Conservation (phyloP, 2,113 vertebrate species). For the Lepus americanus region DNA sequence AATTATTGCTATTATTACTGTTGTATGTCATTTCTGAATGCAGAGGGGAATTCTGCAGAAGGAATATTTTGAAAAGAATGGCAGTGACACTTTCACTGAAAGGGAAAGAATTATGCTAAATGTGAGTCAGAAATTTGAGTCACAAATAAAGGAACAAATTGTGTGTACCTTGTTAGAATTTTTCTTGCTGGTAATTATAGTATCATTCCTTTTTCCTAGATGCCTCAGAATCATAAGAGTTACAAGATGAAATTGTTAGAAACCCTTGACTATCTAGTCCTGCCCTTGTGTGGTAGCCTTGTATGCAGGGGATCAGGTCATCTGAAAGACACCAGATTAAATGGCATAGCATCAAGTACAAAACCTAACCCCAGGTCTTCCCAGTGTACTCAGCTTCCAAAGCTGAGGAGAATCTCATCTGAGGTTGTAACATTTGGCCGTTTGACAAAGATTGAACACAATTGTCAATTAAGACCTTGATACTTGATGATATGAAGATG, state of each 20-base stretch:
- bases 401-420: neutral
- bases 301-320: neutral
- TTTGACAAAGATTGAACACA: slow-evolving; percentile 22
- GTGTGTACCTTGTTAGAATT: slow-evolving; percentile 60
- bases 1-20: slow-evolving; percentile 82
- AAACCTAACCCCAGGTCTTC: neutral
- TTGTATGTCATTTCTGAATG: slow-evolving; percentile 77
- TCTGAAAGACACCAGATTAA: slow-evolving; percentile 21
- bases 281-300: neutral
- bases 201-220: slow-evolving; percentile 60
- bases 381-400: neutral
- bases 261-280: neutral
- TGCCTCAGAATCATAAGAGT: slow-evolving; percentile 47
- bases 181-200: slow-evolving; percentile 74
- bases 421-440: slow-evolving; percentile 36
- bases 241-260: slow-evolving; percentile 20
- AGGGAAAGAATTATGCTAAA: slow-evolving; percentile 78
- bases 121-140: slow-evolving; percentile 75
- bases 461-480: slow-evolving; percentile 48
- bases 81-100: slow-evolving; percentile 75
- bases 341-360: neutral
- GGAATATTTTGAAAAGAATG: slow-evolving; percentile 81
- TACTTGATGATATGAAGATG: neutral
- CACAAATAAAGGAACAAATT: slow-evolving; percentile 72
- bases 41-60: slow-evolving; percentile 72